These are phyloP conservation scores for Antheraea assamensis DNA, from an alignment of 2,888 invertebrate genomes.

Conservation along the genomic window DNA sequence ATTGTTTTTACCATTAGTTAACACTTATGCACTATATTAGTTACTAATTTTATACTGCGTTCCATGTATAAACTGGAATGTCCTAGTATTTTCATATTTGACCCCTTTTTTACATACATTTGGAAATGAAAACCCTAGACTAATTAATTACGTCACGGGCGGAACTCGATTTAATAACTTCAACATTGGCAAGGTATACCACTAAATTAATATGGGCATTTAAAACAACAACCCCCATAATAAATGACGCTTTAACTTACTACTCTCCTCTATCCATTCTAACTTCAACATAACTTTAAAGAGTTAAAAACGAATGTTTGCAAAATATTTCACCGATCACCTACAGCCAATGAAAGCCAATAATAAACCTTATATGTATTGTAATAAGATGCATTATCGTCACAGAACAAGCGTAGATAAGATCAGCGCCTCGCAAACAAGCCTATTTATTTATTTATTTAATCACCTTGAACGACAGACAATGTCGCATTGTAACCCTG, in stretches of 20 bases:
- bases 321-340: neutral
- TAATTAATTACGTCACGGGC: neutral
- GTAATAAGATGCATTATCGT: slow-evolving; percentile 53
- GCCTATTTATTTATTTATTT: slow-evolving; percentile 79
- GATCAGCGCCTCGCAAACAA: slow-evolving; percentile 73
- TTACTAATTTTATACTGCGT: too few species aligned
- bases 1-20: too few species aligned
- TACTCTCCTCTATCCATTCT: neutral
- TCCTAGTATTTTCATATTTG: too few species aligned
- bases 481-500: slow-evolving; percentile 79
- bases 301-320: neutral
- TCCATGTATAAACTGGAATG: too few species aligned
- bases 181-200: neutral
- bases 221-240: neutral
- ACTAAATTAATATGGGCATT: neutral
- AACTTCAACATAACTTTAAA: neutral
- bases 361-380: slow-evolving; percentile 41
- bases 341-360: neutral
- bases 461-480: slow-evolving; percentile 79
- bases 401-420: slow-evolving; percentile 72
- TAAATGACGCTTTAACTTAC: neutral
- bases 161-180: neutral
- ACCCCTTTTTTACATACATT: too few species aligned
- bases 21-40: too few species aligned
- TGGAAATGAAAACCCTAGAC: too few species aligned